Base-by-base conservation (phyloP, 2,888 invertebrate species). In the Amiota communis region DNA sequence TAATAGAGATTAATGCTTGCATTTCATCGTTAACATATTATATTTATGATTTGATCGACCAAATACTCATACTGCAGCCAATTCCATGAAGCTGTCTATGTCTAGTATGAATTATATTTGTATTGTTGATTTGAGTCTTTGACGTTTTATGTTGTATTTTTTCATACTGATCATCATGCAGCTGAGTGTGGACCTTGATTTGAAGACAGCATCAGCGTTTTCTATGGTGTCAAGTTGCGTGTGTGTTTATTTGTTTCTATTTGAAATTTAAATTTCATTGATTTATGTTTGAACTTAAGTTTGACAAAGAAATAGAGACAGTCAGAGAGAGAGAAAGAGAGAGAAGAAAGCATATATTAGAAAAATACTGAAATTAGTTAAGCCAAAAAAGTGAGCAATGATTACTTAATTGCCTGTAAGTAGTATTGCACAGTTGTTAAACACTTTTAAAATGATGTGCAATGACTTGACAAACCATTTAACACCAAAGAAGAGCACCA, bases 401-500 rank as follows among this genome's bases (percentile, higher is more conserved):
- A 74, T 71, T 75, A 68, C 36, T 36, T 36, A 36, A 36, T 70
- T 71, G 20, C n/a, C 4, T 23, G 69, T 20, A 59, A 8, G 12
- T 23, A 8, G 12, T 23, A 11, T 59, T 13, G 71, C 23, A 73
- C 65, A 65, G 75, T 79, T 78, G 80, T 77, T 80, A 82, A 83
- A 84, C 80, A 78, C 79, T 75, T 81, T 81, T 79, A 74, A 80
- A 36, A 36, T 36, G 36, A 36, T 36, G 75, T 74, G 17, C 65
- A 48, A 78, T 78, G 77, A 77, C 86, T 81, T 83, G 85, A 85
- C 82, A 81, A 82, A 80, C 75, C 77, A 78, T 80, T 85, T 86
- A 85, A 83, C 86, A 86, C 84, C 63, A 72, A 15, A n/a, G 10
- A 68, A 53, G 48, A 65, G 8, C 23, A 59, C n/a, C n/a, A n/a